Percentiles rank a stretch among this genome's conserved stretches.
Evolutionary conservation across 2,888 invertebrate genomes (phyloP).

Genomic region (Meandrusa payeni): DNA sequence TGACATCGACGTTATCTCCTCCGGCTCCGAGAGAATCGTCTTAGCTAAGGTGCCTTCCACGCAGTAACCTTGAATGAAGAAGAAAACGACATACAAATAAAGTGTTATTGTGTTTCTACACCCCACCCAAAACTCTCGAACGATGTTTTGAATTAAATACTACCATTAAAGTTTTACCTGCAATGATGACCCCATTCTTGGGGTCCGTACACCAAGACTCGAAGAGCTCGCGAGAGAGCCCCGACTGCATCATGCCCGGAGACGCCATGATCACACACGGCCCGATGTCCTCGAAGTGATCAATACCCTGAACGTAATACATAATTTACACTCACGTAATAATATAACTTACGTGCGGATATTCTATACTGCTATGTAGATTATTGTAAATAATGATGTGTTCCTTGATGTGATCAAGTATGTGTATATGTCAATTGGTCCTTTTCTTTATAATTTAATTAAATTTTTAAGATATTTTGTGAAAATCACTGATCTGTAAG

Average conservation of each 20-base stretch:
- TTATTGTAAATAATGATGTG: no score
- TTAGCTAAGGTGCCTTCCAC: slow-evolving; percentile 95
- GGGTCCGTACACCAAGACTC: slow-evolving; percentile 99
- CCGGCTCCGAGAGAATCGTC: slow-evolving; percentile 97
- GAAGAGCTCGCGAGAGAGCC: slow-evolving; percentile 97
- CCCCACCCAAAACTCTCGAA: no score
- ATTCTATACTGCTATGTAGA: no score
- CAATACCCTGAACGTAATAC: slow-evolving; percentile 87
- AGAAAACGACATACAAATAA: no score
- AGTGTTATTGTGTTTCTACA: no score
- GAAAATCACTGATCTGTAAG: no score
- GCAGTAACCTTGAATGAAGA: slow-evolving; percentile 86
- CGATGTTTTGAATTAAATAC: no score
- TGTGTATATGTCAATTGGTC: no score
- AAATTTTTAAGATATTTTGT: no score
- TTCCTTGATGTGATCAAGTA: no score
- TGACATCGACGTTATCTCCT: slow-evolving; percentile 96
- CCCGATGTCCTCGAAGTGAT: slow-evolving; percentile 99
- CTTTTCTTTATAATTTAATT: no score
- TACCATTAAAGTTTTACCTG: no score
- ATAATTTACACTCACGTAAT: slow-evolving; percentile 1
- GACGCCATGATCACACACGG: slow-evolving; percentile 99
- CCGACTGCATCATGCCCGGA: slow-evolving; percentile 99
- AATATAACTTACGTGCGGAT: slow-evolving; percentile 13
- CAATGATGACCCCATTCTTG: slow-evolving; percentile 99